Percentiles rank a stretch among this genome's conserved stretches.
Conservation (phyloP, 2,888 invertebrate species). For the Euzetes globulus region DNA sequence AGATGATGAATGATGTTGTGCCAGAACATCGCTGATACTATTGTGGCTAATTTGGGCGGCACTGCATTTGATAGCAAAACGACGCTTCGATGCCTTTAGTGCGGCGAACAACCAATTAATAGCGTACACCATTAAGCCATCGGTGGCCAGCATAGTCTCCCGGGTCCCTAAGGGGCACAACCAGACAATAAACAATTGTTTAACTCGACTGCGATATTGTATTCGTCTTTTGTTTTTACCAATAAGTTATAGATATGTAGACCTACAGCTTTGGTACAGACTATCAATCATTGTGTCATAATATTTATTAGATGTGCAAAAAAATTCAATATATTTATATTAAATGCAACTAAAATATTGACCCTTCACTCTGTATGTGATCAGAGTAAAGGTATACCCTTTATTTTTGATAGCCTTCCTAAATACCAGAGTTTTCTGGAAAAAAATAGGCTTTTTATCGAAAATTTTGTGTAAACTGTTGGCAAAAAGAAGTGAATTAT, state of each 20-base stretch:
- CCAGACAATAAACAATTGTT: constrained; percentile 18
- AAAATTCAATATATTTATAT: constrained; percentile 21
- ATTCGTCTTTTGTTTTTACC: background rate
- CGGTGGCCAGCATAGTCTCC: constrained; percentile 24
- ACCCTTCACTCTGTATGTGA: background rate
- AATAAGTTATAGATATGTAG: background rate
- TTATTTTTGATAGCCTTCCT: background rate
- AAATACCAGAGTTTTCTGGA: background rate
- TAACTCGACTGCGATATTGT: background rate
- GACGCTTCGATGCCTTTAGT: constrained; percentile 25
- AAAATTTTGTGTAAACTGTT: no score
- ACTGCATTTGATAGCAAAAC: constrained; percentile 23
- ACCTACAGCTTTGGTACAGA: background rate
- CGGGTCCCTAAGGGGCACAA: constrained; percentile 13
- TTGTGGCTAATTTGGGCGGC: constrained; percentile 25
- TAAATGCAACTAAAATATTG: constrained; percentile 18
- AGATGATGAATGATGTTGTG: constrained; percentile 23
- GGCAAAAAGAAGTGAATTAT: no score
- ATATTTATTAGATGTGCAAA: constrained; percentile 18
- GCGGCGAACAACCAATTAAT: constrained; percentile 24
- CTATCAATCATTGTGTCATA: constrained; percentile 25
- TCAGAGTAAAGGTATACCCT: no score
- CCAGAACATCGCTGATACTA: constrained; percentile 16
- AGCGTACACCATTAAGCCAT: constrained; percentile 22
- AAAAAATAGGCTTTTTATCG: no score